phyloP scores from a whole-genome alignment of 2,113 vertebrate genomes.

The Carettochelys insculpta region DNA sequence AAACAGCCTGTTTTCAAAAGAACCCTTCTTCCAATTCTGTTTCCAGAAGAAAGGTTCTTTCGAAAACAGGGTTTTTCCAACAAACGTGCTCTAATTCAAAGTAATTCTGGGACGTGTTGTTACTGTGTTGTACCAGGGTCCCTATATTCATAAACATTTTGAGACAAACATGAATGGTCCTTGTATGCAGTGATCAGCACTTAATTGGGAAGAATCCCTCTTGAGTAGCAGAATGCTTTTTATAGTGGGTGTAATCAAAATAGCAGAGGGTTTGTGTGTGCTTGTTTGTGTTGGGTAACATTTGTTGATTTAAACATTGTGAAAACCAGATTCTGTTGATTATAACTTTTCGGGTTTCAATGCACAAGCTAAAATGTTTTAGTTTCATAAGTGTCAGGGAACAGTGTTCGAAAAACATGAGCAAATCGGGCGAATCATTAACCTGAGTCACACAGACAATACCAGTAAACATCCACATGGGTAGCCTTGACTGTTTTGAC shows the following conservation, averaged over 20 bases:
- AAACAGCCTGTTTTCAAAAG: too few relatives aligned
- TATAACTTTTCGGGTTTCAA: not conserved
- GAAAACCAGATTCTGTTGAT: not conserved
- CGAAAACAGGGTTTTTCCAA: too few relatives aligned
- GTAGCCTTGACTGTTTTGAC: not conserved
- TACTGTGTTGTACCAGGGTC: too few relatives aligned
- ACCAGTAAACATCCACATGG: accelerated
- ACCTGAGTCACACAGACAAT: not conserved
- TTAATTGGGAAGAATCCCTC: not conserved
- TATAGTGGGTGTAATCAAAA: not conserved
- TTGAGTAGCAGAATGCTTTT: not conserved
- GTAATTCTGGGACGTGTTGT: too few relatives aligned
- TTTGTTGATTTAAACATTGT: not conserved
- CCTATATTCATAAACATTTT: not conserved
- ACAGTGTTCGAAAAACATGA: not conserved
- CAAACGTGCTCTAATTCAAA: too few relatives aligned
- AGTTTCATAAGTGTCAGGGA: not conserved
- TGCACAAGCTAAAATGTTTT: not conserved
- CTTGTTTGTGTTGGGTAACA: not conserved
- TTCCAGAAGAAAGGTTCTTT: too few relatives aligned
- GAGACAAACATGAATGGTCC: accelerated
- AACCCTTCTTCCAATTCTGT: too few relatives aligned
- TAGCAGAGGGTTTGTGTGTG: not conserved
- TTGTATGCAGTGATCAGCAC: not conserved
- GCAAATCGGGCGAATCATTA: not conserved